A percentile compares a stretch with the other conserved stretches of the same genome.
Conservation (phyloP, 2,888 invertebrate species). For the Oscheius sp. region DNA sequence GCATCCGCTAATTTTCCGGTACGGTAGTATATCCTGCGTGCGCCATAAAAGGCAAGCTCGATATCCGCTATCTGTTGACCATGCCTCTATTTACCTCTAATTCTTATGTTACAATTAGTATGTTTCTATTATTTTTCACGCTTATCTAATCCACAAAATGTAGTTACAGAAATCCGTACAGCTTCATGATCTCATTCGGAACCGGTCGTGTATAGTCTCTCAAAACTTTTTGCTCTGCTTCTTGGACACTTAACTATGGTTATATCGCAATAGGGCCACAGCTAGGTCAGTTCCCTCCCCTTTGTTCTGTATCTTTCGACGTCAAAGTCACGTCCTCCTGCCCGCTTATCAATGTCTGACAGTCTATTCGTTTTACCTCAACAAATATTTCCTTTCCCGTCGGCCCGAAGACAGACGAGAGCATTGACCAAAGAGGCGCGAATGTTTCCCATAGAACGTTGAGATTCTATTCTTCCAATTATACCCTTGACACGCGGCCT, state of each 20-base stretch:
- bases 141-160: background rate
- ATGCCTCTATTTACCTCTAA: background rate
- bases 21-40: slow-evolving; percentile 13
- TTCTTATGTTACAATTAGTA: too few relatives aligned
- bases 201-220: slow-evolving; percentile 18
- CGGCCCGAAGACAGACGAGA: too few relatives aligned
- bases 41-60: slow-evolving; percentile 2
- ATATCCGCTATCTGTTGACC: background rate
- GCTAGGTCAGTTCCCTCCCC: background rate
- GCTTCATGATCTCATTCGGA: background rate
- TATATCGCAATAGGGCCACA: background rate
- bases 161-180: background rate
- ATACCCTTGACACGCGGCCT: too few relatives aligned
- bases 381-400: background rate
- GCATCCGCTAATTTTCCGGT: background rate
- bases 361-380: slow-evolving; percentile 4
- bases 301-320: too few relatives aligned
- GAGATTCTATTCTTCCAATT: too few relatives aligned
- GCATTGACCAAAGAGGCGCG: background rate
- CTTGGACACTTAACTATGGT: background rate
- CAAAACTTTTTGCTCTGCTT: slow-evolving; percentile 10
- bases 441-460: background rate
- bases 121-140: too few relatives aligned
- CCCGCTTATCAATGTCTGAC: background rate
- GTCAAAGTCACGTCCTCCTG: background rate